Evolutionary conservation across 2,888 invertebrate species (phyloP), one percentile per base, ranked within the genome.

Genomic region (Chrysodeixis includens): DNA sequence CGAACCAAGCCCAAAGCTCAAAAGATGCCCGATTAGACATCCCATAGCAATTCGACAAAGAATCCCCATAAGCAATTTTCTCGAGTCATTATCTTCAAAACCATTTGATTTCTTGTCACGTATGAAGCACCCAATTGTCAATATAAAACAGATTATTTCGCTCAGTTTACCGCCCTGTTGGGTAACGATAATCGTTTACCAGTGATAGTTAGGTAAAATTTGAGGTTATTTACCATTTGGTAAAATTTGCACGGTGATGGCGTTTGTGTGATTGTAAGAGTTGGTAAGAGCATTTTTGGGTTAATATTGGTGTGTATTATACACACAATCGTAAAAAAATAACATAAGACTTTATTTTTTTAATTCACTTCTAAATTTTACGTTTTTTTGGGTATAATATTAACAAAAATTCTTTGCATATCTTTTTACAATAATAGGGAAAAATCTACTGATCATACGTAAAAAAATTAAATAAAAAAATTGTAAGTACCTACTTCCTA

Each of bases 81-180:
- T 51, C 20, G 52, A 73, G 78, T 59, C 67, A 78, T 78, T 74
- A 62, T 74, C 20, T 56, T 22, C 44, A 52, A 73, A 30, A 54
- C 16, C 40, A 44, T 26, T 10, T 18, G 0, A 10, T 2, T n/a
- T 54, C 51, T 61, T 52, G 75, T 67, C 77, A 74, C 73, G 73
- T 67, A 53, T 26, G 46, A 12, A 58, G n/a, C 49, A 30, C 14
- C n/a, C 16, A 56, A 54, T 76, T 65, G 77, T 77, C 75, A 62
- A 75, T 82, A 83, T 72, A 73, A 74, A 79, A 76, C 56, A 71
- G 73, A 79, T 79, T 76, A 82, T 74, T 82, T 78, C 72, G 74
- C 76, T 71, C 71, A 70, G 59, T 71, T 61, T 58, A 63, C 51
- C 56, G 35, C 62, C 51, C 44, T 20, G 30, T 62, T 59, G 46